phyloP scores from a whole-genome alignment of 2,888 invertebrate species.

The Fabriciana adippe region DNA sequence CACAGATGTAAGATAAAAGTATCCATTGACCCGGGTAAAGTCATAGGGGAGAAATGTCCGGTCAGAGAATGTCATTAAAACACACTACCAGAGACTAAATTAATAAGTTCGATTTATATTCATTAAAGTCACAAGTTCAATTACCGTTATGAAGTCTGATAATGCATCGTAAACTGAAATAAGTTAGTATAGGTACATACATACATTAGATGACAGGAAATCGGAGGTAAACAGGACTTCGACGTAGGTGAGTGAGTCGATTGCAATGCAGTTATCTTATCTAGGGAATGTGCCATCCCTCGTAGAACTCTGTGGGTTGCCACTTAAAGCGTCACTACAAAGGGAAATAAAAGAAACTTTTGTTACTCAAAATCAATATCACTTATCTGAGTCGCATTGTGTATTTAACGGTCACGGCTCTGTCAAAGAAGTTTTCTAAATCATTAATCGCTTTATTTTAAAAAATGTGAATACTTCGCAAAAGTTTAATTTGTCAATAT shows the following conservation, averaged over 20 bases:
- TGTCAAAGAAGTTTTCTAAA: slow-evolving; percentile 16
- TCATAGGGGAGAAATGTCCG: slow-evolving; percentile 36
- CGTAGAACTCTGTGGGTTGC: slow-evolving; percentile 59
- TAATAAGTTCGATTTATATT: slow-evolving; percentile 17
- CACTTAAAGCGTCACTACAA: slow-evolving; percentile 72
- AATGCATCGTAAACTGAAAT: slow-evolving; percentile 10
- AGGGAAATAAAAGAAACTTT: slow-evolving; percentile 47
- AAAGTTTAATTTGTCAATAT: slow-evolving; percentile 14
- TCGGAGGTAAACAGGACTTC: slow-evolving; percentile 21
- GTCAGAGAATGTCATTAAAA: slow-evolving; percentile 27
- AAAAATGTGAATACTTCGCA: slow-evolving; percentile 10
- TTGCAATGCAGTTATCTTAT: slow-evolving; percentile 76
- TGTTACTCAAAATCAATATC: slow-evolving; percentile 70
- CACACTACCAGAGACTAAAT: slow-evolving; percentile 15
- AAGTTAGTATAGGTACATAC: background rate
- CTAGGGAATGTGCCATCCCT: slow-evolving; percentile 75
- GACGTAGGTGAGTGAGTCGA: slow-evolving; percentile 62
- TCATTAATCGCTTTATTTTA: slow-evolving; percentile 23
- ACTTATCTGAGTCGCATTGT: slow-evolving; percentile 59
- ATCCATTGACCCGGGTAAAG: slow-evolving; percentile 42
- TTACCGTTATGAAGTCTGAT: slow-evolving; percentile 5
- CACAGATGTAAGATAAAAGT: slow-evolving; percentile 50
- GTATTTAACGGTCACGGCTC: slow-evolving; percentile 37
- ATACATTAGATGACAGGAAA: slow-evolving; percentile 24
- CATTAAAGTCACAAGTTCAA: slow-evolving; percentile 23